These are phyloP conservation scores for Sander lucioperca DNA, from an alignment of 2,113 vertebrate species.

Conservation along the genomic window DNA sequence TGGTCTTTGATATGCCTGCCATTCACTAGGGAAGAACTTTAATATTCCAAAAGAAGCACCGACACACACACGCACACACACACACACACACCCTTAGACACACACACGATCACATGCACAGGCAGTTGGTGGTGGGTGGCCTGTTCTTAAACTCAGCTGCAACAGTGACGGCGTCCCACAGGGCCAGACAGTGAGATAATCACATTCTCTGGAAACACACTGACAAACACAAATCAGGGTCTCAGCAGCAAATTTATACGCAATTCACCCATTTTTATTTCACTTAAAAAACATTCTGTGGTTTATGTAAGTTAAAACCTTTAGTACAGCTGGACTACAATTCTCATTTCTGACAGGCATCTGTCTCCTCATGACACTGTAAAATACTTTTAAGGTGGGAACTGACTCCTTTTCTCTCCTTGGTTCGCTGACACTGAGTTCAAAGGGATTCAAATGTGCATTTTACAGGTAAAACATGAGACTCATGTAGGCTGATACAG, in stretches of 20 bases:
- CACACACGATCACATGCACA: neutral
- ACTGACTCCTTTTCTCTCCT: too few species aligned
- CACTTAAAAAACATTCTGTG: neutral
- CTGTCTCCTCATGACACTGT: too few species aligned
- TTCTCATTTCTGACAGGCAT: neutral
- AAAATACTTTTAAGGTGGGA: too few species aligned
- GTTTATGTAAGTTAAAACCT: neutral
- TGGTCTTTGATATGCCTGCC: slow-evolving; percentile 57
- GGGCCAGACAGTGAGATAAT: slow-evolving; percentile 43
- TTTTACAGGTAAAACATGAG: too few species aligned
- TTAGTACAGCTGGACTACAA: neutral
- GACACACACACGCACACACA: slow-evolving; percentile 16
- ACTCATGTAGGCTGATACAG: too few species aligned
- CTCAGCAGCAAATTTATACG: slow-evolving; percentile 2
- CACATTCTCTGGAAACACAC: slow-evolving; percentile 12
- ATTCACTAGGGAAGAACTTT: slow-evolving; percentile 47
- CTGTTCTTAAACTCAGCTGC: slow-evolving; percentile 37
- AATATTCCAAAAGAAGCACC: slow-evolving; percentile 51
- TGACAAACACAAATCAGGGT: slow-evolving; percentile 29
- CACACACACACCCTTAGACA: slow-evolving; percentile 8
- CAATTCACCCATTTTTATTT: neutral
- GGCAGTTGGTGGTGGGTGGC: slow-evolving; percentile 31
- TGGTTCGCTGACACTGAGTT: too few species aligned
- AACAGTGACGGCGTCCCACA: slow-evolving; percentile 21
- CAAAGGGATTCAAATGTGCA: too few species aligned